phyloP scores from a whole-genome alignment of 2,797 vertebrate genomes.

The Smutsia temminckii region DNA sequence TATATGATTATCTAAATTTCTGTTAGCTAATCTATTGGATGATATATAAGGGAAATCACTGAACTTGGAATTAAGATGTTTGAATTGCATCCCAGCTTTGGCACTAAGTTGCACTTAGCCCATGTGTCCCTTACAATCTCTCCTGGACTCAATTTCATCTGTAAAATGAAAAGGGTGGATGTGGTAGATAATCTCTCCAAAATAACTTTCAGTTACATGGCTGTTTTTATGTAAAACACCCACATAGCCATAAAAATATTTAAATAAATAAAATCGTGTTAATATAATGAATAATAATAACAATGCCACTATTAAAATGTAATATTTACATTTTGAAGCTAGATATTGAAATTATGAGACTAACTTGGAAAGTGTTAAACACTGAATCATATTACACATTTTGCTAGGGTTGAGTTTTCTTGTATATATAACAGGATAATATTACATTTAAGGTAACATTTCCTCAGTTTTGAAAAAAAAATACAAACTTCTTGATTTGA shows the following conservation, averaged over 20 bases:
- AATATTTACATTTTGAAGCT: not conserved
- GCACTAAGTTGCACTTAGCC: not conserved
- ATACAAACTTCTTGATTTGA: not conserved
- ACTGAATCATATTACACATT: not conserved
- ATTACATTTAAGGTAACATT: not conserved
- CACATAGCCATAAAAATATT: not conserved
- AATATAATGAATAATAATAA: not conserved
- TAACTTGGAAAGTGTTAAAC: not conserved
- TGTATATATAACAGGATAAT: not conserved
- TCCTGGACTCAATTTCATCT: not conserved
- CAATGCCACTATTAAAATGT: not conserved
- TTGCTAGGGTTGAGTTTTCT: not conserved
- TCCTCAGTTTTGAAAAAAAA: not conserved
- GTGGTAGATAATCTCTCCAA: not conserved
- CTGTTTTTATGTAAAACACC: not conserved
- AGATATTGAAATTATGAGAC: not conserved
- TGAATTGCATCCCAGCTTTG: not conserved
- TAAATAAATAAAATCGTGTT: not conserved
- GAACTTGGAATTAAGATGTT: not conserved
- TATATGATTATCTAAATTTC: slow-evolving; percentile 66
- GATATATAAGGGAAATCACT: not conserved
- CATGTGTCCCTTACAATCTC: not conserved
- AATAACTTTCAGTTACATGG: not conserved
- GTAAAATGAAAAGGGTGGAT: not conserved
- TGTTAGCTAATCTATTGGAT: slow-evolving; percentile 75